phyloP scores from a whole-genome alignment of 1,140 invertebrate genomes.

The Mizuhopecten yessoensis region DNA sequence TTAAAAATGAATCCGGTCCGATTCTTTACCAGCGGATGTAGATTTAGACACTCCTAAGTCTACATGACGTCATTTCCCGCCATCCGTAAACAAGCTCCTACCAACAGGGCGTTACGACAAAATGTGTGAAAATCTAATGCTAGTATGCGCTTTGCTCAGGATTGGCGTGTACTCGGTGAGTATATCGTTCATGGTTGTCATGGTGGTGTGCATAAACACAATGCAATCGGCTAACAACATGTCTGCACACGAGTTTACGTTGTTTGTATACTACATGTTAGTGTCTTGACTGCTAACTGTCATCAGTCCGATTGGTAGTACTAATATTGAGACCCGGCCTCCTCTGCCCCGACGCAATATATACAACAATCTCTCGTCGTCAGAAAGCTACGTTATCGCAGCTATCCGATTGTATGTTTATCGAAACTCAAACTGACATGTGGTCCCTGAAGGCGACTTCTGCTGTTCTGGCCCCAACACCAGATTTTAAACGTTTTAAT shows the following conservation, averaged over 20 bases:
- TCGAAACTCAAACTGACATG: too few relatives aligned
- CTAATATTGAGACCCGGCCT: too few relatives aligned
- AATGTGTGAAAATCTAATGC: slow-evolving; percentile 74
- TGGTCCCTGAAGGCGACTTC: too few relatives aligned
- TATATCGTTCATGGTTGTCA: slow-evolving; percentile 4
- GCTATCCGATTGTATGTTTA: too few relatives aligned
- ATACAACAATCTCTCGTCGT: neutral
- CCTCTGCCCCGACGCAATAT: neutral
- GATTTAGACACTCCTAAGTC: neutral
- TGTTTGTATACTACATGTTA: too few relatives aligned
- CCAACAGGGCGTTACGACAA: neutral
- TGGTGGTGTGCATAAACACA: too few relatives aligned
- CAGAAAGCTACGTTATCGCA: neutral
- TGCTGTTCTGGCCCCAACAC: too few relatives aligned
- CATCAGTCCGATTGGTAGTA: neutral
- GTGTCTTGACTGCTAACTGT: neutral
- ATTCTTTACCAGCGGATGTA: neutral
- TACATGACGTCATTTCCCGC: slow-evolving; percentile 15
- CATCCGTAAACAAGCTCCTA: slow-evolving; percentile 9
- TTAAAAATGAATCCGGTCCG: neutral
- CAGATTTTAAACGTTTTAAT: too few relatives aligned
- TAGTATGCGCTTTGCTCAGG: slow-evolving; percentile 72
- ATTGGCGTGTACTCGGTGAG: slow-evolving; percentile 75
- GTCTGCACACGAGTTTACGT: too few relatives aligned
- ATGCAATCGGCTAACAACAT: too few relatives aligned